Base-by-base conservation (phyloP, 2,888 invertebrate genomes). In the Trachelus troglodyta region DNA sequence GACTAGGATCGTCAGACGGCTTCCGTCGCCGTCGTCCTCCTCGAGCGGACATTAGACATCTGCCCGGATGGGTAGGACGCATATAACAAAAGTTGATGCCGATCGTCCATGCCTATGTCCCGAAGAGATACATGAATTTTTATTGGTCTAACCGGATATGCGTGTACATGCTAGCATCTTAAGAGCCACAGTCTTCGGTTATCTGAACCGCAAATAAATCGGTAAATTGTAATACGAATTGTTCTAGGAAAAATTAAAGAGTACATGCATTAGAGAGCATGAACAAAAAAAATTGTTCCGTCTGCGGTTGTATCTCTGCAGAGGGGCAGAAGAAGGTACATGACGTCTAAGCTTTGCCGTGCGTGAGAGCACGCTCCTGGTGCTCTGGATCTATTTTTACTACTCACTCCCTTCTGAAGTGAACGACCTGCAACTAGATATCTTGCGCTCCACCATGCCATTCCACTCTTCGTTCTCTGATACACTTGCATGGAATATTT, bases 341-440 rank as follows among this genome's bases (percentile, higher is more conserved):
- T 1, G 9, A 71, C 33, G 71, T 33, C 15, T 56, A 56, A 31
- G 34, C 71, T 31, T 71, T 12, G 84, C 79, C 80, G 83, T 83
- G 87, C 84, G 85, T 85, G 87, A 86, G 87, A 86, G 85, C 85
- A 85, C 87, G 84, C 82, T 88, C 87, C 87, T 87, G 87, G 85
- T 87, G 87, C 86, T 88, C 88, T 87, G 86, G 83, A 88, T 90
- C 91, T 91, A 90, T 91, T 90, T 90, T 90, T 89, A 89, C 88
- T 85, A 84, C 88, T 87, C 87, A 87, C 88, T 88, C 89, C 89
- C 89, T 89, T 88, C 87, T 89, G 86, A 88, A 89, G 90, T 90
- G 90, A 91, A 91, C 87, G 91, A 91, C 91, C 90, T 89, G 90
- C 89, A 89, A 90, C 89, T 89, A 90, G 90, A 90, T 90, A 90